Evolutionary conservation across 2,113 vertebrate genomes (phyloP).

Genomic region (Poeciliopsis turrubarensis): DNA sequence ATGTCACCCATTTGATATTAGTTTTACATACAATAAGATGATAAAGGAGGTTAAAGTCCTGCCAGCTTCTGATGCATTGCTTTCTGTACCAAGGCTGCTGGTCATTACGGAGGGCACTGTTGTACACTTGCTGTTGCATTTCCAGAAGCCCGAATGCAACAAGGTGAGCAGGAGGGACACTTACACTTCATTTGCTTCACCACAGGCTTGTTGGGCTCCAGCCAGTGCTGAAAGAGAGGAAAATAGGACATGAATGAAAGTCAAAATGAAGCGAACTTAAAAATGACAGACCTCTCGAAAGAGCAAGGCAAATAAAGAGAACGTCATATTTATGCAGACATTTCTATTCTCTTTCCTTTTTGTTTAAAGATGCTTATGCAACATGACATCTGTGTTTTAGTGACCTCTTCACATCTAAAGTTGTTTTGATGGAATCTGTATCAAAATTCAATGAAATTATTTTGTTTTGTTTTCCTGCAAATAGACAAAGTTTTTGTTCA

Average conservation of each 20-base stretch:
- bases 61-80: not conserved
- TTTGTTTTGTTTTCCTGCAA: not conserved
- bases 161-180: slow-evolving; percentile 67
- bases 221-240: slow-evolving; percentile 89
- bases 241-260: slow-evolving; percentile 47
- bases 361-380: too few relatives aligned
- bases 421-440: not conserved
- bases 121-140: not conserved
- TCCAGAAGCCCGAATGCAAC: not conserved
- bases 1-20: not conserved
- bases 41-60: not conserved
- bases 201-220: slow-evolving; percentile 94
- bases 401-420: not conserved
- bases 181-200: slow-evolving; percentile 99
- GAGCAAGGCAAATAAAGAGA: not conserved
- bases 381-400: too few relatives aligned
- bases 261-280: not conserved
- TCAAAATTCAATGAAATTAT: not conserved
- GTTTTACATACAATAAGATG: not conserved
- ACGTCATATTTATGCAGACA: not conserved
- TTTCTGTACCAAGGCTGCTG: not conserved
- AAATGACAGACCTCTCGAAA: not conserved
- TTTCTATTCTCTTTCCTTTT: too few relatives aligned
- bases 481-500: not conserved
- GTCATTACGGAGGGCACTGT: not conserved